Conservation (phyloP, 2,888 invertebrate species). For the Megastigmus dorsalis region DNA sequence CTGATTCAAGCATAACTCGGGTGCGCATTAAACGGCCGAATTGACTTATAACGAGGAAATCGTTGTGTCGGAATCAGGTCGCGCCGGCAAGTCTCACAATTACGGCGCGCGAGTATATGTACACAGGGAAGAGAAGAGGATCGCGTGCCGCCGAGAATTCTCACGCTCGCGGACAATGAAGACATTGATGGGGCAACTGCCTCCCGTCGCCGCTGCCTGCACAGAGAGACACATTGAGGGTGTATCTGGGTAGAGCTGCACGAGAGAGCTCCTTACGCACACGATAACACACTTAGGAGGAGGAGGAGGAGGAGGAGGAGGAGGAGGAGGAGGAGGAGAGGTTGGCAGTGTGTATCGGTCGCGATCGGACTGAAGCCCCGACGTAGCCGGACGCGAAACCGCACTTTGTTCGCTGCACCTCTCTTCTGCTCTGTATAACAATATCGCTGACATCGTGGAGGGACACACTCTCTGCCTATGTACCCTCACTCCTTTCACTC, state of each 20-base stretch:
- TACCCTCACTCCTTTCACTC: slow-evolving; percentile 14
- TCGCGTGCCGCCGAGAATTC: slow-evolving; percentile 16
- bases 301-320: background rate
- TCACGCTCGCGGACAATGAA: slow-evolving; percentile 53
- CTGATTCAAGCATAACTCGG: too few relatives aligned
- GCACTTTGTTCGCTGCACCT: slow-evolving; percentile 67
- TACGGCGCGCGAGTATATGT: background rate
- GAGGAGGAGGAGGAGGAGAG: background rate
- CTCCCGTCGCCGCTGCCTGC: background rate
- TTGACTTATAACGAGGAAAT: too few relatives aligned
- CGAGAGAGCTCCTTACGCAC: background rate
- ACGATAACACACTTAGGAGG: background rate
- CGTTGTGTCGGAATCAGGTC: too few relatives aligned
- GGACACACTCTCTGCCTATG: slow-evolving; percentile 50
- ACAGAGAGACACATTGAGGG: slow-evolving; percentile 36
- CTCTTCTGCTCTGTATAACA: slow-evolving; percentile 60
- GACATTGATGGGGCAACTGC: slow-evolving; percentile 45
- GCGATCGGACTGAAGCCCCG: slow-evolving; percentile 57
- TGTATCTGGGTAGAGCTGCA: too few relatives aligned
- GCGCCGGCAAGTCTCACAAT: too few relatives aligned
- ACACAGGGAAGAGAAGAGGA: background rate
- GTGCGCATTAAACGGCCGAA: too few relatives aligned
- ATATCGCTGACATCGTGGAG: slow-evolving; percentile 64
- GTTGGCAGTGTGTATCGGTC: background rate
- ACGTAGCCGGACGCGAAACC: slow-evolving; percentile 72